These are phyloP conservation scores for Atta texana DNA, from an alignment of 1,140 invertebrate species.

Conservation along the genomic window DNA sequence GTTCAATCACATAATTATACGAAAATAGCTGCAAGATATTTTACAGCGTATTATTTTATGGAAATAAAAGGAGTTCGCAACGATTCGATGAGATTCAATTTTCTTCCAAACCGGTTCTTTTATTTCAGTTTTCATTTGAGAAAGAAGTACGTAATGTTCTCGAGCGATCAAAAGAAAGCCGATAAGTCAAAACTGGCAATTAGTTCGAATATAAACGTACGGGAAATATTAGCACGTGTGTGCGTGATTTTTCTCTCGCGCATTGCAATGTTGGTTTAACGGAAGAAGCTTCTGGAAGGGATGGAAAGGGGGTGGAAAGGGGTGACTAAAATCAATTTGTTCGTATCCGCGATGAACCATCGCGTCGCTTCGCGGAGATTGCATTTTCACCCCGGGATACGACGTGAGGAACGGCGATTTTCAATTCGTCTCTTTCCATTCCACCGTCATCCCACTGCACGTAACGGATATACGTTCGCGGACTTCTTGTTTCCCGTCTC, in stretches of 20 bases:
- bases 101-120: background rate
- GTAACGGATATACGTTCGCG: constrained; percentile 44
- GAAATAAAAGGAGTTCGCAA: constrained; percentile 55
- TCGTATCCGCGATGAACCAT: constrained; percentile 47
- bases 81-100: constrained; percentile 54
- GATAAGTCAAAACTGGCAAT: constrained; percentile 20
- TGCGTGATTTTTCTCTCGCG: constrained; percentile 42
- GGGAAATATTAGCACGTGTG: background rate
- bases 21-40: background rate
- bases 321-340: constrained; percentile 69
- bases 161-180: constrained; percentile 6
- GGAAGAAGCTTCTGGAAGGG: background rate
- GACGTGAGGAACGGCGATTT: constrained; percentile 58
- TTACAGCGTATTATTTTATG: constrained; percentile 6
- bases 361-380: constrained; percentile 61
- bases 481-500: constrained; percentile 36
- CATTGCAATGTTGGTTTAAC: constrained; percentile 21
- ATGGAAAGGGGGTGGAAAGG: too few species aligned
- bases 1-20: background rate
- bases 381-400: constrained; percentile 67
- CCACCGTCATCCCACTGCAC: background rate
- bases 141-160: constrained; percentile 29
- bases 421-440: constrained; percentile 69
- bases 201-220: background rate
- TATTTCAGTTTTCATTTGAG: background rate